A percentile compares a stretch with the other conserved stretches of the same genome.
Conservation (phyloP, 92 coral and sea anemone genomes). For the Galaxea fascicularis region DNA sequence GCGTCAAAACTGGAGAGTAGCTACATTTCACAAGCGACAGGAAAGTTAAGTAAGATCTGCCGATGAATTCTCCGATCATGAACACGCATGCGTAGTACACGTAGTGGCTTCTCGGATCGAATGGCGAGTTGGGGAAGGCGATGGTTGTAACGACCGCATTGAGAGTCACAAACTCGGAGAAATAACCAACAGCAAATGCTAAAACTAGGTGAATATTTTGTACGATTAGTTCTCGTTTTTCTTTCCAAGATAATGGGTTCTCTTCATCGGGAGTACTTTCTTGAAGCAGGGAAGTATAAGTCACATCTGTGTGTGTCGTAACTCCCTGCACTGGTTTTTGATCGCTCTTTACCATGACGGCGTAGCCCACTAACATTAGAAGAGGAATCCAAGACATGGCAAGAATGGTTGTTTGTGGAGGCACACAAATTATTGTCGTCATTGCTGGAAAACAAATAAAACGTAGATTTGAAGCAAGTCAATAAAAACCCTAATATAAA, state of each 20-base stretch:
- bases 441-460: constrained; percentile 46
- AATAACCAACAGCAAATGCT: constrained; percentile 63
- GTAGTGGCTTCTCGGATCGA: constrained; percentile 78
- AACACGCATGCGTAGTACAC: constrained; percentile 74
- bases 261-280: constrained; percentile 22
- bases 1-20: constrained; percentile 41
- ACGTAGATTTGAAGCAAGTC: too few species aligned
- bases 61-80: constrained; percentile 75
- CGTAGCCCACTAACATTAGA: constrained; percentile 49
- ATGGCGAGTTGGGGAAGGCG: constrained; percentile 74
- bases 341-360: constrained; percentile 49
- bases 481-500: too few species aligned
- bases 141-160: constrained; percentile 80
- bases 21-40: constrained; percentile 24
- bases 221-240: constrained; percentile 49
- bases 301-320: constrained; percentile 25
- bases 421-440: constrained; percentile 75
- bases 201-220: constrained; percentile 44
- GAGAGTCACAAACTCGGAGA: constrained; percentile 70
- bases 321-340: background rate
- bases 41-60: constrained; percentile 68
- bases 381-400: constrained; percentile 62
- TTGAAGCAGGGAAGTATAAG: constrained; percentile 42
- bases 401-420: constrained; percentile 71
- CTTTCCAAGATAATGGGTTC: constrained; percentile 41